Evolutionary conservation across 2,113 vertebrate genomes (phyloP).

Genomic region (Ailuropoda melanoleuca): DNA sequence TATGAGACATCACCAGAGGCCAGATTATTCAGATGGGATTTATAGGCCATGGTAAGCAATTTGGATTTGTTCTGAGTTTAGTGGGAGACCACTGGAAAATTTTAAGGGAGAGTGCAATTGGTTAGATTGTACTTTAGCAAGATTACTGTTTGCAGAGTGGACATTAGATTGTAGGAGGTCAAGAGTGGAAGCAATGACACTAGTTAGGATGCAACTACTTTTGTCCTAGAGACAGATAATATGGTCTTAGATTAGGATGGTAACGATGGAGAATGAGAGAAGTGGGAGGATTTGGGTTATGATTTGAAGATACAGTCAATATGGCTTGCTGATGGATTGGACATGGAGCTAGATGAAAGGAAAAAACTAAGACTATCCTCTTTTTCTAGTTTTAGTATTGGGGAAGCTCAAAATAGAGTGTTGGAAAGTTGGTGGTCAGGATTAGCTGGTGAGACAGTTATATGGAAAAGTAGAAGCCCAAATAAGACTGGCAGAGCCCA

Average conservation of each 20-base stretch:
- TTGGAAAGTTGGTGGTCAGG: neutral
- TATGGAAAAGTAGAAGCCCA: neutral
- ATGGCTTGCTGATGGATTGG: neutral
- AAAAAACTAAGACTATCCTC: conserved; percentile 5
- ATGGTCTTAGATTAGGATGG: neutral
- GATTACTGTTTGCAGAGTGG: neutral
- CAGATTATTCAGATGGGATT: conserved; percentile 21
- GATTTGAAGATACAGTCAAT: neutral
- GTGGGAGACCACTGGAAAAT: neutral
- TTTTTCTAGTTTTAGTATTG: conserved; percentile 45
- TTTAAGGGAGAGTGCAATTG: neutral
- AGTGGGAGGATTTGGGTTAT: conserved; percentile 8
- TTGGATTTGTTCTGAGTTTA: conserved; percentile 34
- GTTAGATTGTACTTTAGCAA: conserved; percentile 6
- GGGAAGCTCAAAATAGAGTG: neutral
- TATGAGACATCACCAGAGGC: neutral
- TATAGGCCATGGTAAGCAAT: neutral
- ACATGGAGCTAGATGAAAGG: neutral
- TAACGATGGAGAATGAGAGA: neutral
- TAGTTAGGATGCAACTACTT: neutral
- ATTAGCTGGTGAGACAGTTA: neutral
- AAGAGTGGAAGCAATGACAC: neutral
- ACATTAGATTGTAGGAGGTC: neutral
- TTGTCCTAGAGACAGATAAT: neutral
- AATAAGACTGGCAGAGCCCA: neutral